A percentile compares a stretch with the other conserved stretches of the same genome.
phyloP scores from a whole-genome alignment of 2,797 vertebrate genomes.

The Rhabdophis nuchalis region DNA sequence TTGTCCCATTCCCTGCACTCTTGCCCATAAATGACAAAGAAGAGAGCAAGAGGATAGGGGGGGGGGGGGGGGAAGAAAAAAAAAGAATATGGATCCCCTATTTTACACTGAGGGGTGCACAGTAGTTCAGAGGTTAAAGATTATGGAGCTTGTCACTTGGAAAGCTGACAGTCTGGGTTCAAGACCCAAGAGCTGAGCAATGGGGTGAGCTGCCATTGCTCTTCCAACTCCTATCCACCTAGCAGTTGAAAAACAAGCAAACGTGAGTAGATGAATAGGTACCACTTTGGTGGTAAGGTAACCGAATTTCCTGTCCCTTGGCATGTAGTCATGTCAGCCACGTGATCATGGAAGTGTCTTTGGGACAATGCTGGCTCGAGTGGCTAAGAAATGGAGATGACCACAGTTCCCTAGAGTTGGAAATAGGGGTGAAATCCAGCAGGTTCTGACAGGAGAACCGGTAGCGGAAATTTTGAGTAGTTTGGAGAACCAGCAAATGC shows the following conservation, averaged over 20 bases:
- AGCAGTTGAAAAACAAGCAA: not conserved
- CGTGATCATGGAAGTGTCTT: not conserved
- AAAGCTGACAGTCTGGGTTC: not conserved
- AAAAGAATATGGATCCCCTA: not conserved
- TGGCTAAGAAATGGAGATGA: not conserved
- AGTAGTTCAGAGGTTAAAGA: not conserved
- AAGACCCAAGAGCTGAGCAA: not conserved
- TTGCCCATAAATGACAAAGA: not conserved
- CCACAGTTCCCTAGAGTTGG: not conserved
- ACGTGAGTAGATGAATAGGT: not conserved
- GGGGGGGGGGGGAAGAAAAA: no score
- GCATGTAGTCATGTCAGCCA: not conserved
- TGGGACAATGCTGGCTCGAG: not conserved
- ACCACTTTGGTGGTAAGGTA: not conserved
- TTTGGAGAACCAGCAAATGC: no score
- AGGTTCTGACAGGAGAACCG: no score
- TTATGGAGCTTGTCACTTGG: not conserved
- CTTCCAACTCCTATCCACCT: not conserved
- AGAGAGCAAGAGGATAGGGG: not conserved
- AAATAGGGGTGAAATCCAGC: not conserved
- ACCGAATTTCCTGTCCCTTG: not conserved
- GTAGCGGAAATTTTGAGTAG: no score
- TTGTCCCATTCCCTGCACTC: no score
- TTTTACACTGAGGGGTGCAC: not conserved
- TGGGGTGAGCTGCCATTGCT: not conserved